Evolutionary conservation across 1,140 invertebrate species (phyloP).

Genomic region (Leguminivora glycinivorella): DNA sequence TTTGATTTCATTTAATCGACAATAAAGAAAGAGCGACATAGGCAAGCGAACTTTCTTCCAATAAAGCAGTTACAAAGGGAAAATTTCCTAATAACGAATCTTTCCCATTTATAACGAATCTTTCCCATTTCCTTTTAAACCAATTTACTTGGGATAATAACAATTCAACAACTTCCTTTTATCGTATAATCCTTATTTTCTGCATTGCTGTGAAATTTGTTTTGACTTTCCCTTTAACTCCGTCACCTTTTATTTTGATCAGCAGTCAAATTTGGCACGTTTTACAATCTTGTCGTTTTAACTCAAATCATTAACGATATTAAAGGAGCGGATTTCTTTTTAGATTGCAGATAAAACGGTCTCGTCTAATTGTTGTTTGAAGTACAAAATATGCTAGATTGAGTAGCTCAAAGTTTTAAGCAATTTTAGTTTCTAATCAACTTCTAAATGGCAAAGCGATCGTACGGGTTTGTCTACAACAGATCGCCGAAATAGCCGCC

Average conservation of each 20-base stretch:
- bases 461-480: too few species aligned
- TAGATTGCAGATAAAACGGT: not conserved
- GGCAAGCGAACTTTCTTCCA: not conserved
- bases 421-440: too few species aligned
- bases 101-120: not conserved
- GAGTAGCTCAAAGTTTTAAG: too few species aligned
- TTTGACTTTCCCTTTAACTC: not conserved
- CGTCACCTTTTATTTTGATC: not conserved
- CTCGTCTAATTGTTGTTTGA: too few species aligned
- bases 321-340: not conserved
- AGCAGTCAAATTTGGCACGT: not conserved
- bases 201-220: not conserved
- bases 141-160: not conserved
- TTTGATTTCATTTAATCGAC: not conserved
- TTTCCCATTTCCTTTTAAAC: not conserved
- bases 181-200: conserved; percentile 5
- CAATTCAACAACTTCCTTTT: not conserved
- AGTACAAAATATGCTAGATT: too few species aligned
- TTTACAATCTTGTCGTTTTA: not conserved
- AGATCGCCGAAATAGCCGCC: too few species aligned
- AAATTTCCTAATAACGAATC: not conserved
- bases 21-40: not conserved
- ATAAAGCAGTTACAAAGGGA: not conserved
- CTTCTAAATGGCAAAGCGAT: too few species aligned
- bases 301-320: not conserved